phyloP scores from a whole-genome alignment of 2,113 vertebrate genomes.

The Oreochromis niloticus region DNA sequence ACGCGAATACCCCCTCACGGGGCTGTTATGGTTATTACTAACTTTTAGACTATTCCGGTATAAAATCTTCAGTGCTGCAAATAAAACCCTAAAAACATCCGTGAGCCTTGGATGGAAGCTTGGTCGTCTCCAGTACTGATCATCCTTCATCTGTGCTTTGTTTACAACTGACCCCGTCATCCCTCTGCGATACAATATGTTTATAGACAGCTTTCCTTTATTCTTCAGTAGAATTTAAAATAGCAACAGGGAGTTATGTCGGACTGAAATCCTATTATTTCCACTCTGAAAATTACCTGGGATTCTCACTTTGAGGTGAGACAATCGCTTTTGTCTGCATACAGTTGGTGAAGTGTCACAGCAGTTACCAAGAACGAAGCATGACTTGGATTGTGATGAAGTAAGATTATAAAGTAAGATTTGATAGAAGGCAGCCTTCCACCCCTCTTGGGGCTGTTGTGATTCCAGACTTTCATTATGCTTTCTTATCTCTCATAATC shows the following conservation, averaged over 20 bases:
- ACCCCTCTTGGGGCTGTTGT: not conserved
- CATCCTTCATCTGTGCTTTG: not conserved
- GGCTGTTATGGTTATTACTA: not conserved
- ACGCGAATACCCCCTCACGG: not conserved
- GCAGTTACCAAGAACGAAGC: not conserved
- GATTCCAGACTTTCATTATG: not conserved
- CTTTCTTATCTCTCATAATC: not conserved
- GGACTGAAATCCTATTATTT: constrained; percentile 2
- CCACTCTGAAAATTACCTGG: not conserved
- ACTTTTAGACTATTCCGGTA: not conserved
- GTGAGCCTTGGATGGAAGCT: not conserved
- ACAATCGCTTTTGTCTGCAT: not conserved
- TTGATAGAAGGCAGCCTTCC: not conserved
- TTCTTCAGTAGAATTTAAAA: not conserved
- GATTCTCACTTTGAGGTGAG: constrained; percentile 28
- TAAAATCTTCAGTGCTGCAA: not conserved
- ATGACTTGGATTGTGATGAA: constrained; percentile 15
- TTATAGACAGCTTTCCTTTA: not conserved
- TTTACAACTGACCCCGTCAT: not conserved
- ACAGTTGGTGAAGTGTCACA: not conserved
- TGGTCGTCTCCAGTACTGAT: not conserved
- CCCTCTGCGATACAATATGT: not conserved
- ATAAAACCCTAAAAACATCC: not conserved
- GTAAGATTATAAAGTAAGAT: constrained; percentile 7
- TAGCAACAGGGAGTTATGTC: not conserved